Conservation (phyloP, 2,797 vertebrate species). For the Otus scops region DNA sequence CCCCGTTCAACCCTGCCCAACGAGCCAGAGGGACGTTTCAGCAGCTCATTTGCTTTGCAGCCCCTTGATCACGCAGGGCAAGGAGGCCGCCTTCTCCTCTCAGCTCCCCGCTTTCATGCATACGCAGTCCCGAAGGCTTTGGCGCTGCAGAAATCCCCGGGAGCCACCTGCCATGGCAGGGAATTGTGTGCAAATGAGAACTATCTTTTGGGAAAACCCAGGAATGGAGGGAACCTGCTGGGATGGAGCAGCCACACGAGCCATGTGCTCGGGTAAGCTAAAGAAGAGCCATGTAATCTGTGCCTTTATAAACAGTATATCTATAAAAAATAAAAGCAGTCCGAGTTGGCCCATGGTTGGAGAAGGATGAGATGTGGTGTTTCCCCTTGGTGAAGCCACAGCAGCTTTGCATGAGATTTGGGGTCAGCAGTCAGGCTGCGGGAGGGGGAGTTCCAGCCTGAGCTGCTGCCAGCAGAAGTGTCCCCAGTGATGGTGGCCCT, state of each 20-base stretch:
- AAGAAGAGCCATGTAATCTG: not conserved
- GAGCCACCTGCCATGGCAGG: not conserved
- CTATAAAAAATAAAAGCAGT: not conserved
- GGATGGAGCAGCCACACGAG: not conserved
- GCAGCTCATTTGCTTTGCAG: not conserved
- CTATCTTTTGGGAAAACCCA: not conserved
- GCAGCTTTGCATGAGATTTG: fast-evolving
- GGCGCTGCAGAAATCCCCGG: not conserved
- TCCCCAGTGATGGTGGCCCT: not conserved
- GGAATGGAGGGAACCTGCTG: not conserved
- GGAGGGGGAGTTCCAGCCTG: not conserved
- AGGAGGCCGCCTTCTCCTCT: not conserved
- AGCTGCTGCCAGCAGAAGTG: not conserved
- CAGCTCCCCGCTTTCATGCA: fast-evolving
- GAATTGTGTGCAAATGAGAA: not conserved
- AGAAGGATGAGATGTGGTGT: not conserved
- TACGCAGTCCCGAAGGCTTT: fast-evolving
- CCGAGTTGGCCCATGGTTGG: not conserved
- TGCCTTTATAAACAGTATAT: not conserved
- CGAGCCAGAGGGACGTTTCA: fast-evolving
- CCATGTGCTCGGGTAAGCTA: fast-evolving
- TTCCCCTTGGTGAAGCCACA: not conserved
- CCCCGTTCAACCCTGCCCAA: not conserved
- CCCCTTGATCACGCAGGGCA: fast-evolving
- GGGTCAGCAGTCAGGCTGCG: not conserved